phyloP scores from a whole-genome alignment of 2,888 invertebrate species.

The Pemphredon lugubris region DNA sequence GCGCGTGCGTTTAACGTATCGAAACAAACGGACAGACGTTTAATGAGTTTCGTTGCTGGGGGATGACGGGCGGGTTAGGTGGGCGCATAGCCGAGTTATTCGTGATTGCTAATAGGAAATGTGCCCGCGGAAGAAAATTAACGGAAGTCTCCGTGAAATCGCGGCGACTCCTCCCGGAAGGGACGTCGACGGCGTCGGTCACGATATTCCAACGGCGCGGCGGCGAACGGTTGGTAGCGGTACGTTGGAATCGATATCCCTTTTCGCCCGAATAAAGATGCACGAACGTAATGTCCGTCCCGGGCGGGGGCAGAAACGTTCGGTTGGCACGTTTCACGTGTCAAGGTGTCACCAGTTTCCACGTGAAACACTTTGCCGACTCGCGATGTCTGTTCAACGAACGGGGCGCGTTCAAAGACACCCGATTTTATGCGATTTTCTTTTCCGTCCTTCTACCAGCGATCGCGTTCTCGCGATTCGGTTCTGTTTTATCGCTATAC shows the following conservation, averaged over 20 bases:
- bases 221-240: no score
- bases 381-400: no score
- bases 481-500: no score
- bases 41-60: slow-evolving; percentile 69
- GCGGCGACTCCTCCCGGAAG: slow-evolving; percentile 69
- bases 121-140: slow-evolving; percentile 65
- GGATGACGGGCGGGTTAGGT: slow-evolving; percentile 7
- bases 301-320: no score
- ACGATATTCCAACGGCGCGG: slow-evolving; percentile 49
- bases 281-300: slow-evolving; percentile 41
- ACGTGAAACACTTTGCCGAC: slow-evolving; percentile 4
- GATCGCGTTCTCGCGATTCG: no score
- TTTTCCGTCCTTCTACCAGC: no score
- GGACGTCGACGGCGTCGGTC: slow-evolving; percentile 59
- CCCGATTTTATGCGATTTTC: no score
- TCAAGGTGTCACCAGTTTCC: slow-evolving; percentile 61
- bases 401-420: no score
- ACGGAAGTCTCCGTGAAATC: slow-evolving; percentile 71
- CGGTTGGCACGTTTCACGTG: slow-evolving; percentile 60
- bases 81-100: slow-evolving; percentile 53
- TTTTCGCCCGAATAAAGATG: slow-evolving; percentile 61
- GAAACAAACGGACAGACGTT: slow-evolving; percentile 80
- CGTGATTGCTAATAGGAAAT: slow-evolving; percentile 72
- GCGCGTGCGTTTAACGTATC: slow-evolving; percentile 67
- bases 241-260: slow-evolving; percentile 57